Percentiles rank a stretch among this genome's conserved stretches.
Evolutionary conservation across 2,888 invertebrate species (phyloP).

Genomic region (Acronicta aceris): DNA sequence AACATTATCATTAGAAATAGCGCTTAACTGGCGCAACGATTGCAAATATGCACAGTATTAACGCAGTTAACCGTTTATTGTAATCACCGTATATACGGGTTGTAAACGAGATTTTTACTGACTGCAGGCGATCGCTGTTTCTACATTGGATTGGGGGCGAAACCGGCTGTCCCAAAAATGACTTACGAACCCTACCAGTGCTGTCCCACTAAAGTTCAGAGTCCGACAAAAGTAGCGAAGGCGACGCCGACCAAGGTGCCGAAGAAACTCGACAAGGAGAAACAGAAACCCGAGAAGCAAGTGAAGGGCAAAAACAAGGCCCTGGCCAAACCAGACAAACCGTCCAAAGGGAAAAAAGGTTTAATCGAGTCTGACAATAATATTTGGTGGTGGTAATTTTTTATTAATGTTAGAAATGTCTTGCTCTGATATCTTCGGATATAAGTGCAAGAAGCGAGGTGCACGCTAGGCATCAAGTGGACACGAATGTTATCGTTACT

Average conservation of each 20-base stretch:
- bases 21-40: slow-evolving; percentile 81
- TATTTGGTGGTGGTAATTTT: slow-evolving; percentile 94
- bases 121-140: slow-evolving; percentile 99
- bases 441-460: slow-evolving; percentile 73
- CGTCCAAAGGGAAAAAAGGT: slow-evolving; percentile 93
- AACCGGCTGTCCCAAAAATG: slow-evolving; percentile 92
- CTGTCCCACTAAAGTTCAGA: slow-evolving; percentile 95
- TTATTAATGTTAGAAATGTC: slow-evolving; percentile 70
- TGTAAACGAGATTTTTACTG: slow-evolving; percentile 95
- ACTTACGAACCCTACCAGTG: slow-evolving; percentile 97
- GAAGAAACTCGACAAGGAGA: slow-evolving; percentile 84
- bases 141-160: slow-evolving; percentile 98
- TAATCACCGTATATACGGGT: slow-evolving; percentile 81
- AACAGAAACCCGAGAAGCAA: slow-evolving; percentile 77
- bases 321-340: slow-evolving; percentile 89
- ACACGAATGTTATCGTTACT: slow-evolving; percentile 80
- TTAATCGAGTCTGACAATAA: slow-evolving; percentile 96
- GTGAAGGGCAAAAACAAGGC: slow-evolving; percentile 86
- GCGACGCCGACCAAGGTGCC: slow-evolving; percentile 91
- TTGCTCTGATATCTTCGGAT: slow-evolving; percentile 72
- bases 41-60: slow-evolving; percentile 83
- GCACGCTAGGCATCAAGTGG: slow-evolving; percentile 82
- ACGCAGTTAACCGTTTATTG: slow-evolving; percentile 82
- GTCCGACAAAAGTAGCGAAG: slow-evolving; percentile 94
- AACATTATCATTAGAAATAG: slow-evolving; percentile 86